phyloP scores from a whole-genome alignment of 2,797 vertebrate species.

The Serranus cabrilla region DNA sequence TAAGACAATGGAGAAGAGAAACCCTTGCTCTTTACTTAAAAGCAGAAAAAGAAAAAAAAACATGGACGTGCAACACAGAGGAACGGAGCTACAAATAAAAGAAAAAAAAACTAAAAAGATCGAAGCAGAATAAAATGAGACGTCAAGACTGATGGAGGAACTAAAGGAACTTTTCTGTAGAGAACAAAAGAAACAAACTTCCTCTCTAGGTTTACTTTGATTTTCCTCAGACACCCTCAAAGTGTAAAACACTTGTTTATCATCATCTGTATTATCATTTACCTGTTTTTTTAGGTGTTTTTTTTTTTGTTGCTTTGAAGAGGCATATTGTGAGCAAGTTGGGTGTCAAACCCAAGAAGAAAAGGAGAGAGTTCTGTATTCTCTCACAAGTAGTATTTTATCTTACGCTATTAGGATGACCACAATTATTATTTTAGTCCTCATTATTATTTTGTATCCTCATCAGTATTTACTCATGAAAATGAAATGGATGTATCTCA shows the following conservation, averaged over 20 bases:
- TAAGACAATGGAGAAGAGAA: slow-evolving; percentile 64
- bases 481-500: slow-evolving; percentile 80
- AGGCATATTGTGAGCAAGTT: slow-evolving; percentile 63
- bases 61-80: slow-evolving; percentile 65
- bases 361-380: slow-evolving; percentile 57
- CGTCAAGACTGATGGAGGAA: slow-evolving; percentile 57
- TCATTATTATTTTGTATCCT: slow-evolving; percentile 81
- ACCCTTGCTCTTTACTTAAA: slow-evolving; percentile 65
- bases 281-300: slow-evolving; percentile 51
- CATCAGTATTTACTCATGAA: slow-evolving; percentile 83
- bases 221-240: slow-evolving; percentile 70
- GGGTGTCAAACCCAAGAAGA: slow-evolving; percentile 50
- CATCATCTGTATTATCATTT: slow-evolving; percentile 70
- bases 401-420: slow-evolving; percentile 74
- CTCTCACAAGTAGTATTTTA: slow-evolving; percentile 78
- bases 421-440: slow-evolving; percentile 80
- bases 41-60: slow-evolving; percentile 55
- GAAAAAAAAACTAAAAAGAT: slow-evolving; percentile 43
- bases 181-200: slow-evolving; percentile 75
- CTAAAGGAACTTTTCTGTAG: slow-evolving; percentile 64
- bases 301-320: slow-evolving; percentile 57
- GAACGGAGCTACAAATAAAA: slow-evolving; percentile 57
- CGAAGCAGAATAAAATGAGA: slow-evolving; percentile 53
- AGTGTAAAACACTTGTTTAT: slow-evolving; percentile 74
- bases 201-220: slow-evolving; percentile 77